Evolutionary conservation across 2,113 vertebrate species (phyloP).

Genomic region (Myotis lucifugus): DNA sequence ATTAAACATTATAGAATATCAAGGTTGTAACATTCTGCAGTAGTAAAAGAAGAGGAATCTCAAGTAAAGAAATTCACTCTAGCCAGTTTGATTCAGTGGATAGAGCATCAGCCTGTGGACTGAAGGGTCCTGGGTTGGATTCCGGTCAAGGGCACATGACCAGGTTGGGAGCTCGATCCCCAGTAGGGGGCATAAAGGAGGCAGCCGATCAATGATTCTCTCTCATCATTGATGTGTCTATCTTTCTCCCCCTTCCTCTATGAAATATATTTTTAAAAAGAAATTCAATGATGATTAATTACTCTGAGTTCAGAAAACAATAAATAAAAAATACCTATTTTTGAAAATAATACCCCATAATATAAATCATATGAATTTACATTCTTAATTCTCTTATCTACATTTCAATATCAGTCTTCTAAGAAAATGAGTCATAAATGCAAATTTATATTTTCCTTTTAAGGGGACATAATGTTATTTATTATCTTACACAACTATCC

Average conservation of each 20-base stretch:
- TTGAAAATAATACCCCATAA: neutral
- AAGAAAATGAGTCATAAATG: neutral
- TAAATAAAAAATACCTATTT: neutral
- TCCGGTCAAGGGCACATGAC: too few relatives aligned
- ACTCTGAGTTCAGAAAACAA: neutral
- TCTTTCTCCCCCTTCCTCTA: too few relatives aligned
- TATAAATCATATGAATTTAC: neutral
- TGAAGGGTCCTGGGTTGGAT: too few relatives aligned
- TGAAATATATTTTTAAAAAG: neutral
- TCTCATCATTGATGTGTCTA: too few relatives aligned
- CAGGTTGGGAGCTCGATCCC: too few relatives aligned
- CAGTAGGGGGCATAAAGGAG: too few relatives aligned
- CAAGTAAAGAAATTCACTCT: neutral
- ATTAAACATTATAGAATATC: neutral
- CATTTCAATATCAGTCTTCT: neutral
- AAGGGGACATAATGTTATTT: slow-evolving; percentile 59
- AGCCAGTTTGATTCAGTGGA: too few relatives aligned
- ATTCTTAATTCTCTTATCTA: neutral
- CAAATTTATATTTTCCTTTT: slow-evolving; percentile 3
- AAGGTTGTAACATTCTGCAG: rapidly evolving
- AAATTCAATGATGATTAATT: neutral
- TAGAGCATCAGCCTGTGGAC: too few relatives aligned
- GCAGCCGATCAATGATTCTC: too few relatives aligned
- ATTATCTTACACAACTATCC: slow-evolving; percentile 37
- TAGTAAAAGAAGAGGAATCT: neutral